These are phyloP conservation scores for Ostrea denselamellosa DNA, from an alignment of 1,140 invertebrate genomes.

Conservation along the genomic window DNA sequence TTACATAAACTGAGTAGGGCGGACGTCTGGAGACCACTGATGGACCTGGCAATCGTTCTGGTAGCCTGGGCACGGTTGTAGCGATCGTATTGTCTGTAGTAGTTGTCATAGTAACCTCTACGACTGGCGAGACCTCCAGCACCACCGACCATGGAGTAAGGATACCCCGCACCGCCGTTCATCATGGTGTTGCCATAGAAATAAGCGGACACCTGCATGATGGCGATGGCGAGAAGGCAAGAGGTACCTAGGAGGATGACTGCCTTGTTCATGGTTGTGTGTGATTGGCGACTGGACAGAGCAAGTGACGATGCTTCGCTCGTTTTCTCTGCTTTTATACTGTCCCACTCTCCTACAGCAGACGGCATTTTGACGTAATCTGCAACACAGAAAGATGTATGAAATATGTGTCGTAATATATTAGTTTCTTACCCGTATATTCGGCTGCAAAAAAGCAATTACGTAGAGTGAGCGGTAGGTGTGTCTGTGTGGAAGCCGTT, in stretches of 20 bases:
- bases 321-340: not conserved
- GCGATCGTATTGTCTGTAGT: not conserved
- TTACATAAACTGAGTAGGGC: not conserved
- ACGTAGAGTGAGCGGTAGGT: not conserved
- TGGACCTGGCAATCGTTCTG: not conserved
- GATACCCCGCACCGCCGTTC: not conserved
- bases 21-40: not conserved
- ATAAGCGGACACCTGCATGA: constrained; percentile 21
- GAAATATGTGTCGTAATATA: not conserved
- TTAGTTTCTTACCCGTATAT: not conserved
- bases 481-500: not conserved
- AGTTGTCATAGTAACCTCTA: constrained; percentile 1
- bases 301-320: constrained; percentile 12
- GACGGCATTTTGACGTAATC: not conserved
- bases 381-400: not conserved
- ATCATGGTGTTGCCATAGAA: not conserved
- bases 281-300: not conserved
- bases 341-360: not conserved
- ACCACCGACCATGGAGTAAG: not conserved
- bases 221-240: constrained; percentile 26
- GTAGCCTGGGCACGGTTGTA: constrained; percentile 24
- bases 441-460: not conserved
- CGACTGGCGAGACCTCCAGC: not conserved
- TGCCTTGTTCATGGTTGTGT: constrained; percentile 36
- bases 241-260: constrained; percentile 1